Percentiles rank a stretch among this genome's conserved stretches.
phyloP scores from a whole-genome alignment of 2,797 vertebrate genomes.

The Erethizon dorsatum region DNA sequence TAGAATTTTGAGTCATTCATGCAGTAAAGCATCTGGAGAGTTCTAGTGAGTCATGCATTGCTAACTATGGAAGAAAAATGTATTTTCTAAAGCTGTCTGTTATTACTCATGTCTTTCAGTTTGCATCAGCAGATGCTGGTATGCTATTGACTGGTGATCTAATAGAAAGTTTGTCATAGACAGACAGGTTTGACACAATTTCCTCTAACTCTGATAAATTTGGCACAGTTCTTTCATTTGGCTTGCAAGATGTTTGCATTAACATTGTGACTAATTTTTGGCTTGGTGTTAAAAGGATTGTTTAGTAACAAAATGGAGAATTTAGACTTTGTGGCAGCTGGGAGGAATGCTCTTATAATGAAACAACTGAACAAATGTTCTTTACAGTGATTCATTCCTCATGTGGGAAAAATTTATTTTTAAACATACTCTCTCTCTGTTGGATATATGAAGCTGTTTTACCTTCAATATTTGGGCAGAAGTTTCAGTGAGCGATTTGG shows the following conservation, averaged over 20 bases:
- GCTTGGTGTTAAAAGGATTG: constrained; percentile 74
- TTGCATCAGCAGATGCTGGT: constrained; percentile 87
- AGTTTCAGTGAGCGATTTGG: constrained; percentile 65
- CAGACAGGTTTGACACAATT: constrained; percentile 73
- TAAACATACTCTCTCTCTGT: constrained; percentile 65
- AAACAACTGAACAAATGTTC: constrained; percentile 77
- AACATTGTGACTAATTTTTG: constrained; percentile 82
- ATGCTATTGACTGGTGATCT: constrained; percentile 83
- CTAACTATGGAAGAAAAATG: constrained; percentile 87
- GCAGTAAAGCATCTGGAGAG: constrained; percentile 87
- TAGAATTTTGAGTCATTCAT: constrained; percentile 89
- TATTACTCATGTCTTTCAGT: constrained; percentile 88
- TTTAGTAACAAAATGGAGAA: constrained; percentile 77
- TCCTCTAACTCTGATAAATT: constrained; percentile 76
- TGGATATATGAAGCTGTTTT: constrained; percentile 60
- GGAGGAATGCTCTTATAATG: constrained; percentile 74
- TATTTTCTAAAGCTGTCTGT: constrained; percentile 87
- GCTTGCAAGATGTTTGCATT: constrained; percentile 81
- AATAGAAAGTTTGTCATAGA: constrained; percentile 77
- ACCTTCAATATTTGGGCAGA: constrained; percentile 72
- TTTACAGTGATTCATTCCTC: constrained; percentile 77
- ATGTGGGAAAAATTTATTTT: constrained; percentile 74
- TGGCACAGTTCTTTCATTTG: constrained; percentile 76
- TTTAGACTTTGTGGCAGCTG: constrained; percentile 74
- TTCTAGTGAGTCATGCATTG: constrained; percentile 88